Conservation (phyloP, 2,113 vertebrate species). For the Erinaceus europaeus region DNA sequence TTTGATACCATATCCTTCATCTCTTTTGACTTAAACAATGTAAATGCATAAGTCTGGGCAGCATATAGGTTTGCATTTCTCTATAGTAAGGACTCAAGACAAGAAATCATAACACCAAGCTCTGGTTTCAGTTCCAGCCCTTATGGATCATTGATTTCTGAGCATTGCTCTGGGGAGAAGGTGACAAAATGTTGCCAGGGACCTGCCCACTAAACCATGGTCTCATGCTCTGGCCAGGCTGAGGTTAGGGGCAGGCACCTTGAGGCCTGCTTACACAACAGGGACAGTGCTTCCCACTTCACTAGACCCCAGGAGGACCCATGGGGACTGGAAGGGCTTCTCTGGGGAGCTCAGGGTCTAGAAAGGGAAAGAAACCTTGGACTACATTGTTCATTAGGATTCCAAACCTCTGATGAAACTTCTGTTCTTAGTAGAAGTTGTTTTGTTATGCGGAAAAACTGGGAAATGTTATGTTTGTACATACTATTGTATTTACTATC, state of each 20-base stretch:
- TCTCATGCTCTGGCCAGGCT: neutral
- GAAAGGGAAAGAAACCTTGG: too few species aligned
- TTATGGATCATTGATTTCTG: neutral
- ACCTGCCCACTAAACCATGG: neutral
- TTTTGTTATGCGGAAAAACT: too few species aligned
- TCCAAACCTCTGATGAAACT: too few species aligned
- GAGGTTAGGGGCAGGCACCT: neutral
- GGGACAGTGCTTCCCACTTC: too few species aligned
- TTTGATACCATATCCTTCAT: neutral
- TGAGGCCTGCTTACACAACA: too few species aligned
- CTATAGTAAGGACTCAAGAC: neutral
- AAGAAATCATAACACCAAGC: neutral
- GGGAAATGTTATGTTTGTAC: too few species aligned
- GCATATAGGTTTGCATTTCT: neutral
- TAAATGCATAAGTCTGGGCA: neutral
- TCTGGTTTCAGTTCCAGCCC: neutral
- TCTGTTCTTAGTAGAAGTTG: too few species aligned
- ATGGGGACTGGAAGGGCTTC: neutral
- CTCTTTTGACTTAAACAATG: constrained; percentile 1
- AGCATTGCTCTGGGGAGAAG: neutral
- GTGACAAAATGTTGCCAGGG: neutral
- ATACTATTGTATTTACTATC: too few species aligned
- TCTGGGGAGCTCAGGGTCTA: neutral
- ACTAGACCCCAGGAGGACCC: neutral
- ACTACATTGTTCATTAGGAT: too few species aligned